Evolutionary conservation across 2,797 vertebrate species (phyloP).

Genomic region (Cirrhinus mrigala): DNA sequence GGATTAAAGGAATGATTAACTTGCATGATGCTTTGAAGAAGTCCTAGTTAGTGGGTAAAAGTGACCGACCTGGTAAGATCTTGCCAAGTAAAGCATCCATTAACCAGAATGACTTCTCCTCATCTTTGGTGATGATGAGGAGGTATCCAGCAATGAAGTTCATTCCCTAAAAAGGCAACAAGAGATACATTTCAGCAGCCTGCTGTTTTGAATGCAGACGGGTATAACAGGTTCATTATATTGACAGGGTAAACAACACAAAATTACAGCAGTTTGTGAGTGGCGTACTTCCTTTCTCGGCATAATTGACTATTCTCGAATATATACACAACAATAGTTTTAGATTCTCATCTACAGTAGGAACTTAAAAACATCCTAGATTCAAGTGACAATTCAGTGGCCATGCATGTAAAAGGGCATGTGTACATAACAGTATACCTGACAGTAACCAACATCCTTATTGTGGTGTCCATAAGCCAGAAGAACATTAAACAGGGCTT

Average conservation of each 20-base stretch:
- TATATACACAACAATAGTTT: constrained; percentile 20
- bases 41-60: not conserved
- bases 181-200: not conserved
- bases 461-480: constrained; percentile 93
- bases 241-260: constrained; percentile 47
- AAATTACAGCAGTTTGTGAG: constrained; percentile 7
- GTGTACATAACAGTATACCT: constrained; percentile 76
- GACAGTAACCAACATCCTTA: constrained; percentile 91
- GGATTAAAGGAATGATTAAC: not conserved
- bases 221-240: constrained; percentile 43
- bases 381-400: constrained; percentile 8
- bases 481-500: constrained; percentile 86
- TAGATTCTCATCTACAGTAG: not conserved
- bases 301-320: not conserved
- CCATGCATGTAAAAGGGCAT: not conserved
- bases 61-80: constrained; percentile 88
- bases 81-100: constrained; percentile 90
- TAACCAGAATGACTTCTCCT: constrained; percentile 96
- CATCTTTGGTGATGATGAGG: constrained; percentile 91
- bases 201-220: constrained; percentile 7
- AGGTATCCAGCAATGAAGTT: constrained; percentile 96
- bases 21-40: not conserved
- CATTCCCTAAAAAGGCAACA: constrained; percentile 85
- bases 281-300: constrained; percentile 1
- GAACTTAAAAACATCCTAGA: constrained; percentile 31